Evolutionary conservation across 2,888 invertebrate species (phyloP).

Genomic region (Tinea pellionella): DNA sequence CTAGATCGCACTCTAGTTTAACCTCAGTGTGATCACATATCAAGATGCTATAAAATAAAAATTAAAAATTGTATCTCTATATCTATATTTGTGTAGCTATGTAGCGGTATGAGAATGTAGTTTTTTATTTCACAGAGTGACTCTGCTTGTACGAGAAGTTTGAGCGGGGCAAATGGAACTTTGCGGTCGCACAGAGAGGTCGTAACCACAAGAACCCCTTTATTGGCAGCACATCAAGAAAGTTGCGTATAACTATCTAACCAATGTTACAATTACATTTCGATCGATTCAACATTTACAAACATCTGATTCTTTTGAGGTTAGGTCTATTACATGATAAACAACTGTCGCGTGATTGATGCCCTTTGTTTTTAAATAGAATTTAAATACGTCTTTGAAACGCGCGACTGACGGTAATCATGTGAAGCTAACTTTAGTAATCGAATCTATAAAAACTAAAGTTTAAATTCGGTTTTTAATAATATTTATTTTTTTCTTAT

Average conservation of each 20-base stretch:
- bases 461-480: conserved; percentile 1
- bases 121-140: conserved; percentile 39
- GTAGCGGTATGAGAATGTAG: not conserved
- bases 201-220: conserved; percentile 76
- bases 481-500: not conserved
- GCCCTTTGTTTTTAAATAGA: no score
- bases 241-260: conserved; percentile 69
- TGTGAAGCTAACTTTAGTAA: no score
- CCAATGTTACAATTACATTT: not conserved
- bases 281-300: not conserved
- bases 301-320: not conserved
- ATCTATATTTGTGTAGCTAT: no score
- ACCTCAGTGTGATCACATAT: no score
- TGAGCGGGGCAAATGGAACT: conserved; percentile 36
- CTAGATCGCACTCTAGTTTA: no score
- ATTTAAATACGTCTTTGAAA: no score
- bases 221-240: conserved; percentile 74
- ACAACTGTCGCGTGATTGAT: no score
- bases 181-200: conserved; percentile 63
- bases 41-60: no score
- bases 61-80: no score
- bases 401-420: no score
- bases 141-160: conserved; percentile 25
- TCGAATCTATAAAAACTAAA: not conserved
- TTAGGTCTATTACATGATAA: no score